Conservation (phyloP, 2,113 vertebrate genomes). For the Oceanites oceanicus region DNA sequence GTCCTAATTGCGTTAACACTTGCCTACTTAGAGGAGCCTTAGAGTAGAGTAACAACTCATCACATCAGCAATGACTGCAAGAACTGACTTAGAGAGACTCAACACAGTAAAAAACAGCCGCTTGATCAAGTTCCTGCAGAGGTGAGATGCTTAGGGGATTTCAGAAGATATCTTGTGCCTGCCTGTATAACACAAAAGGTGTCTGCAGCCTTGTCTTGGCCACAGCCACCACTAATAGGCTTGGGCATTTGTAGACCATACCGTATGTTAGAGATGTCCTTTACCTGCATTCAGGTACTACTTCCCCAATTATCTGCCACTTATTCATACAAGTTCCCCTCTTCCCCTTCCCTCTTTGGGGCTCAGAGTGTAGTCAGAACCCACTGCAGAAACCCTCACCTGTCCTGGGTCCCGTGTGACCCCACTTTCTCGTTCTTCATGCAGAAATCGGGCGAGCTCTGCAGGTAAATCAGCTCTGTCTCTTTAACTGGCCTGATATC, state of each 20-base stretch:
- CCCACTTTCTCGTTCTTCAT: constrained; percentile 92
- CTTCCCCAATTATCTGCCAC: background rate
- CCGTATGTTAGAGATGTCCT: background rate
- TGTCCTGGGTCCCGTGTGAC: constrained; percentile 94
- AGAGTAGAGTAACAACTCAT: background rate
- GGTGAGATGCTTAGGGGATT: background rate
- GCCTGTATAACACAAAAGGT: background rate
- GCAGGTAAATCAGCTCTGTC: constrained; percentile 95
- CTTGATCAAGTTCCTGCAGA: background rate
- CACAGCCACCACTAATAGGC: background rate
- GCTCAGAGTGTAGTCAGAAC: background rate
- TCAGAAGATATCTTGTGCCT: background rate
- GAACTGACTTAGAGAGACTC: background rate
- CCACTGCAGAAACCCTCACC: constrained; percentile 70
- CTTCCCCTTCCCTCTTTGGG: background rate
- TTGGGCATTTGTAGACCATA: background rate
- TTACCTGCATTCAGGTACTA: background rate
- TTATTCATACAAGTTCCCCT: background rate
- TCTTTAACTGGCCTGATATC: constrained; percentile 94
- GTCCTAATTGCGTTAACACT: background rate
- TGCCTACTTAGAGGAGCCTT: background rate
- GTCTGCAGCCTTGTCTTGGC: background rate
- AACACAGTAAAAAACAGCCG: background rate
- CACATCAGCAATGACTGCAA: background rate
- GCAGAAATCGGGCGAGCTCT: constrained; percentile 96